Percentiles rank a stretch among this genome's conserved stretches.
These are phyloP conservation scores for Callimorpha dominula DNA, from an alignment of 2,888 invertebrate genomes.

Conservation along the genomic window DNA sequence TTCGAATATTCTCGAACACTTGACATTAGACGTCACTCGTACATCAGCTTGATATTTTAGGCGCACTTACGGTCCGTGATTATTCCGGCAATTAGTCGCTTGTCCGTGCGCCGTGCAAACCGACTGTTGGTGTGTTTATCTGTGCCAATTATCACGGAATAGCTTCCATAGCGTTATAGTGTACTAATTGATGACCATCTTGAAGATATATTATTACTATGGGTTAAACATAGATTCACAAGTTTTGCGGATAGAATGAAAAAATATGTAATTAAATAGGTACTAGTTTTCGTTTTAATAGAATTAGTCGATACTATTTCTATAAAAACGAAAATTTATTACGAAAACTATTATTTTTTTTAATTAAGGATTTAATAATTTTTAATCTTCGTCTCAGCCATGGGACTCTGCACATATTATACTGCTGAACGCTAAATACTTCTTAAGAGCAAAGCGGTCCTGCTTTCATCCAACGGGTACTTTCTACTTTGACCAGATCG, in stretches of 20 bases:
- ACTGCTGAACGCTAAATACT: too few relatives aligned
- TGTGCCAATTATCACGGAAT: conserved; percentile 42
- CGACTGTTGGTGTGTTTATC: conserved; percentile 45
- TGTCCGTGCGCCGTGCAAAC: conserved; percentile 34
- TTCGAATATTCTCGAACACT: conserved; percentile 5
- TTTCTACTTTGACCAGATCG: too few relatives aligned
- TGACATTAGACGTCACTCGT: conserved; percentile 26
- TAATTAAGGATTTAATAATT: too few relatives aligned
- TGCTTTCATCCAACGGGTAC: too few relatives aligned
- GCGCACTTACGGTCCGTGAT: conserved; percentile 27
- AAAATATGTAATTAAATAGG: background rate
- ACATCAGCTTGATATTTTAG: conserved; percentile 29
- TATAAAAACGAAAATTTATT: background rate
- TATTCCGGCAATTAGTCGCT: conserved; percentile 41
- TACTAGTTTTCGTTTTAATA: too few relatives aligned
- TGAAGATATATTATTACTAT: background rate
- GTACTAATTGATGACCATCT: background rate
- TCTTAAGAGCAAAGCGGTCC: too few relatives aligned
- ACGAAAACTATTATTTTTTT: background rate
- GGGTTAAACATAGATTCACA: background rate
- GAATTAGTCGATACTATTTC: too few relatives aligned
- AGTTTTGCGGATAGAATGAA: background rate
- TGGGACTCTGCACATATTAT: too few relatives aligned
- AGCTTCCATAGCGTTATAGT: conserved; percentile 16
- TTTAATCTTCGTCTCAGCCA: too few relatives aligned